Evolutionary conservation across 2,888 invertebrate species (phyloP), one percentile per base, ranked within the genome.

Genomic region (Rotaria socialis): DNA sequence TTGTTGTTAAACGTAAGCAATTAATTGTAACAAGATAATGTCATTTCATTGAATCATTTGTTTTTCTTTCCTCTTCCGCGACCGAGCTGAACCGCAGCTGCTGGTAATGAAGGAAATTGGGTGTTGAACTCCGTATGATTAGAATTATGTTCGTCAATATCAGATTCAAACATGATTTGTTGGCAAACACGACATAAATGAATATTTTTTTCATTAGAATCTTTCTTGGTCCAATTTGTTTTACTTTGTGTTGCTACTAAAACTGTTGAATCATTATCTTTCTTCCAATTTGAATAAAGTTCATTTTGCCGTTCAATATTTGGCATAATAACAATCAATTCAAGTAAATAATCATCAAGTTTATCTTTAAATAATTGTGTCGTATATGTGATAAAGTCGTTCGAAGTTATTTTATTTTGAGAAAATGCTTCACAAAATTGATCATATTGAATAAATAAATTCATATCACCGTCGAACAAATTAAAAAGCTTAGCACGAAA

Each of bases 221-320:
- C 35, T 6, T 67, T 67, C 35, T 67, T 35, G 3, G 67, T 67
- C 67, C 67, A 67, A 35, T 35, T 35, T 7, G 6, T 67, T 27
- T 27, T 35, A 27, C 14, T 67, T 27, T 14, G 1, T 27, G 7
- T 60, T 27, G 16, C 14, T 41, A 35, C 3, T 35, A 35, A 14
- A n/a, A 35, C 16, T 67, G 41, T 19, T 67, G 67, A 14, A 35
- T 67, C 35, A 35, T 19, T 67, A 67, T 67, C 67, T 19, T 35
- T 67, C 35, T 67, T 67, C 67, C 67, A 67, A 10, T 16, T 35
- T 27, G 27, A 27, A 19, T 52, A 85, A 5, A 86, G 47, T 67
- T 86, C 85, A 47, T 86, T 85, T 85, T 86, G 86, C 35, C 85
- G 85, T n/a, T 85, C 52, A 19, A 80, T 50, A 80, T 85, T 55